Percentiles rank a stretch among this genome's conserved stretches.
These are phyloP conservation scores for Mercenaria mercenaria DNA, from an alignment of 1,140 invertebrate species.

Conservation along the genomic window DNA sequence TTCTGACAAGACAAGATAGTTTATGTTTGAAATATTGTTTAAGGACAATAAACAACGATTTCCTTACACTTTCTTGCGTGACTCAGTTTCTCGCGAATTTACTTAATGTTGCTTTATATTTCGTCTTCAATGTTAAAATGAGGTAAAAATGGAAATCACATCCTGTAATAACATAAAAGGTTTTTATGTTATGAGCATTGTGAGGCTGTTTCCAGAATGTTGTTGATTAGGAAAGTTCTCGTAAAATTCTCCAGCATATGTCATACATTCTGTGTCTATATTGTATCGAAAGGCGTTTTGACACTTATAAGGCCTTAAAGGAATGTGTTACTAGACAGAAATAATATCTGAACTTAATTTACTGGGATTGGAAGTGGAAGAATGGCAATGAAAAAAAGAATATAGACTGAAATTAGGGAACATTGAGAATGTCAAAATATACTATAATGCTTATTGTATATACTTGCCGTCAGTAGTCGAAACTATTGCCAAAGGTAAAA, in stretches of 20 bases:
- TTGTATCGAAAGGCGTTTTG: not conserved
- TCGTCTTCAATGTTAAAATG: not conserved
- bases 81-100: not conserved
- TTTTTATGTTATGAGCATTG: not conserved
- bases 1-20: not conserved
- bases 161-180: not conserved
- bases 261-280: not conserved
- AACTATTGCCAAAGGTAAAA: too few species aligned
- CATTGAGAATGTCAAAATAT: too few species aligned
- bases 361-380: too few species aligned
- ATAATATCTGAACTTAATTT: too few species aligned
- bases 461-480: too few species aligned
- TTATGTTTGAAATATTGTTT: not conserved
- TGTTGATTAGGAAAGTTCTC: not conserved
- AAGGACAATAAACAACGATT: not conserved
- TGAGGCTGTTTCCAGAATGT: not conserved
- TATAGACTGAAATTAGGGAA: too few species aligned
- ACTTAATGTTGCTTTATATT: constrained; percentile 4
- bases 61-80: not conserved
- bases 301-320: too few species aligned
- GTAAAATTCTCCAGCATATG: not conserved
- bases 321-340: too few species aligned
- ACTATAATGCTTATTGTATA: too few species aligned
- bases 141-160: constrained; percentile 25
- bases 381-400: too few species aligned